phyloP scores from a whole-genome alignment of 2,113 vertebrate genomes.

The Felis chaus region DNA sequence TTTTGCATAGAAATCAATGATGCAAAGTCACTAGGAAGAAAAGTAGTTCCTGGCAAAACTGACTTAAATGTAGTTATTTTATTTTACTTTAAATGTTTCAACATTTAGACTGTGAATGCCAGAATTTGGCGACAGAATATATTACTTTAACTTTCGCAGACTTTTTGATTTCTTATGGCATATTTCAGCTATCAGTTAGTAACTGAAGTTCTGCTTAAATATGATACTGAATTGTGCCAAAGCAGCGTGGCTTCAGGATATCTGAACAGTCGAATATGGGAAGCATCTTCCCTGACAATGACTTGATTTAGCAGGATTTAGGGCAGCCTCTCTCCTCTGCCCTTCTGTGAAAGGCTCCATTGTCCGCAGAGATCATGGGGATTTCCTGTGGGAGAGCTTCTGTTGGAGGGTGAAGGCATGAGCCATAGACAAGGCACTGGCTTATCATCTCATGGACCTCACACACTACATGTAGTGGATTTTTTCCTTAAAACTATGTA shows the following conservation, averaged over 20 bases:
- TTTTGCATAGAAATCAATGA: background rate
- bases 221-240: background rate
- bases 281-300: background rate
- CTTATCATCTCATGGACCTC: background rate
- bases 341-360: background rate
- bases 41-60: background rate
- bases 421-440: background rate
- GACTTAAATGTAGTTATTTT: background rate
- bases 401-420: background rate
- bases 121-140: background rate
- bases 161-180: background rate
- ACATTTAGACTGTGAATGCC: background rate
- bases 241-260: background rate
- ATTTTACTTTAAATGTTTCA: slow-evolving; percentile 34
- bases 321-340: background rate
- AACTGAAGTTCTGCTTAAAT: background rate
- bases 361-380: background rate
- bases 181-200: background rate
- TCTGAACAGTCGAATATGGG: background rate
- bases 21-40: background rate
- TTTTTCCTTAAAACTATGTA: background rate
- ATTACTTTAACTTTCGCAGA: background rate
- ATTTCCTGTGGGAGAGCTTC: background rate
- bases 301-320: background rate
- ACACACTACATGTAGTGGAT: background rate